Evolutionary conservation across 2,888 invertebrate species (phyloP).

Genomic region (Zelleria hepariella): DNA sequence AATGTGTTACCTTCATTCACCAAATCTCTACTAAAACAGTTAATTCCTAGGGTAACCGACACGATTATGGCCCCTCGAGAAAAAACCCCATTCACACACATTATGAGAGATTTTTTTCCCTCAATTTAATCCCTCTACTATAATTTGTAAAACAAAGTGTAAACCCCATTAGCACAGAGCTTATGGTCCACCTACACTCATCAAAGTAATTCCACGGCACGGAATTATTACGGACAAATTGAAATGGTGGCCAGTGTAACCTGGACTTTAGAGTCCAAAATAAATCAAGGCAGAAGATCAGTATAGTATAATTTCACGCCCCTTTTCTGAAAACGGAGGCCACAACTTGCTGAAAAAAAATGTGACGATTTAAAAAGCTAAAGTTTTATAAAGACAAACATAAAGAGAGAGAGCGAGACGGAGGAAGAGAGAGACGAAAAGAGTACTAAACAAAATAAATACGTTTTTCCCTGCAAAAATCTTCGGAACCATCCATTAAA

Average conservation of each 20-base stretch:
- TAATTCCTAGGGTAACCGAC: neutral
- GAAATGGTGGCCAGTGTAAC: slow-evolving; percentile 21
- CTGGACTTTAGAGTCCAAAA: neutral
- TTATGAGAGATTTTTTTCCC: neutral
- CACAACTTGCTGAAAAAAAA: no score
- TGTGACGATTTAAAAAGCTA: no score
- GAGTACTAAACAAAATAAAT: no score
- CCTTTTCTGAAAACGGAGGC: neutral
- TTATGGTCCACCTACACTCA: slow-evolving; percentile 15
- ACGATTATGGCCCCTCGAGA: neutral
- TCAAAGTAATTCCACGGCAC: slow-evolving; percentile 28
- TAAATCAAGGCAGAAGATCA: neutral
- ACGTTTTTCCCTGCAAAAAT: no score
- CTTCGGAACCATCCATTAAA: no score
- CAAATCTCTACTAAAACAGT: neutral
- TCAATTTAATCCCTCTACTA: slow-evolving; percentile 1
- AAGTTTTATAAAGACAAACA: no score
- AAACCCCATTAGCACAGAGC: slow-evolving; percentile 14
- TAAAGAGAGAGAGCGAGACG: no score
- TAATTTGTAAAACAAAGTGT: slow-evolving; percentile 16
- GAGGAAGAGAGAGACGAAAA: no score
- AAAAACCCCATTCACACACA: neutral
- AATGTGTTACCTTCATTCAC: no score
- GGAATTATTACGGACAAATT: slow-evolving; percentile 35
- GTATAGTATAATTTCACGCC: neutral